Evolutionary conservation across 2,113 vertebrate species (phyloP).

Genomic region (Camelus dromedarius): DNA sequence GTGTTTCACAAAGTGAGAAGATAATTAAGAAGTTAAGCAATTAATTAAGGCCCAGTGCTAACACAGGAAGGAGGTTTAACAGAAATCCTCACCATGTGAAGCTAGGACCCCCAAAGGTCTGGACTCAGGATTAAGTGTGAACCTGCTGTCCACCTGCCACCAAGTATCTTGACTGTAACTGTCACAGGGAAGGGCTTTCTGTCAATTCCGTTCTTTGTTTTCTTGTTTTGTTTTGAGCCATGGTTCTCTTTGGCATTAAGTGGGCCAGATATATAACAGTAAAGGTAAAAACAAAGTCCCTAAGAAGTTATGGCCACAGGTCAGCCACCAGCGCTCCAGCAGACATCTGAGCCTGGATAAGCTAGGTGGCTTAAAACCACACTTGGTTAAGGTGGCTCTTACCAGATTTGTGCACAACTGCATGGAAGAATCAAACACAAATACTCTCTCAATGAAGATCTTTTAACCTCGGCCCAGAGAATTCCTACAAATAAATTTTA

Average conservation of each 20-base stretch:
- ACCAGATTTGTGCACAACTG: not conserved
- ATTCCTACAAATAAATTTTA: not conserved
- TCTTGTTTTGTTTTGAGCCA: not conserved
- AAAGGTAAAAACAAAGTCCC: not conserved
- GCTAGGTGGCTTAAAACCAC: not conserved
- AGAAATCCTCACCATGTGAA: not conserved
- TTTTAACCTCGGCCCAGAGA: not conserved
- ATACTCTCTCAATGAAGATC: not conserved
- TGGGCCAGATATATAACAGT: not conserved
- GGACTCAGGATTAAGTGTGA: not conserved
- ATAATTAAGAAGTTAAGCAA: not conserved
- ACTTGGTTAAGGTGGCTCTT: not conserved
- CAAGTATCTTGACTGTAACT: accelerated
- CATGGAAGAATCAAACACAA: not conserved
- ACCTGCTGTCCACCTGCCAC: not conserved
- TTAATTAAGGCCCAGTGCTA: not conserved
- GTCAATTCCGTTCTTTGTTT: not conserved
- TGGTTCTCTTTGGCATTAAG: not conserved
- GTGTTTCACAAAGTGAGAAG: not conserved
- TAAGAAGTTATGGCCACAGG: not conserved
- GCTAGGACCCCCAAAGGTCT: not conserved
- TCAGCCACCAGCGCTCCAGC: not conserved
- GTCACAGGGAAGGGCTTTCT: not conserved
- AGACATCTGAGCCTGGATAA: not conserved
- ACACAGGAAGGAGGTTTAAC: not conserved